phyloP scores from a whole-genome alignment of 2,113 vertebrate species.

The Heloderma charlesbogerti region DNA sequence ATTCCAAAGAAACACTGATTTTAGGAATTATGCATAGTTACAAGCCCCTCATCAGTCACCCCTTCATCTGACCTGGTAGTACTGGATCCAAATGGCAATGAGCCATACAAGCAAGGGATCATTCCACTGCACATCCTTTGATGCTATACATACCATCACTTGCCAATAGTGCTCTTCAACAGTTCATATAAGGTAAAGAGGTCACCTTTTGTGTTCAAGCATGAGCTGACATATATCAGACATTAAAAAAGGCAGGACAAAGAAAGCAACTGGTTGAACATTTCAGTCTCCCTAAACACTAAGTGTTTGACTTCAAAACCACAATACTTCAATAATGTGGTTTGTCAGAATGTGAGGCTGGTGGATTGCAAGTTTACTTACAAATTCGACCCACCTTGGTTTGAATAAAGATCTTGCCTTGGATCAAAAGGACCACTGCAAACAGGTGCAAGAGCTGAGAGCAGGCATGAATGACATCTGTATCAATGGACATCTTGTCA shows the following conservation, averaged over 20 bases:
- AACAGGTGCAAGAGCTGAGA: not conserved
- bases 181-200: not conserved
- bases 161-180: not conserved
- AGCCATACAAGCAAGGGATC: not conserved
- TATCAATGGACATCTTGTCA: not conserved
- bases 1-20: not conserved
- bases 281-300: too few relatives aligned
- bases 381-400: not conserved
- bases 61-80: not conserved
- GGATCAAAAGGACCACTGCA: not conserved
- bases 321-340: not conserved
- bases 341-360: not conserved
- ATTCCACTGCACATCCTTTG: not conserved
- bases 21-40: not conserved
- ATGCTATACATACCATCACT: not conserved
- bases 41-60: not conserved
- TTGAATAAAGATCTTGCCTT: not conserved
- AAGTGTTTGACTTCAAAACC: too few relatives aligned
- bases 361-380: not conserved
- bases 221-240: not conserved
- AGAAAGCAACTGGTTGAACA: too few relatives aligned
- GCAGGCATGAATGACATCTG: not conserved
- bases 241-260: not conserved
- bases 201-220: not conserved
- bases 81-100: not conserved